Base-by-base conservation (phyloP, 1,140 invertebrate genomes). In the Heliconius eleuchia region DNA sequence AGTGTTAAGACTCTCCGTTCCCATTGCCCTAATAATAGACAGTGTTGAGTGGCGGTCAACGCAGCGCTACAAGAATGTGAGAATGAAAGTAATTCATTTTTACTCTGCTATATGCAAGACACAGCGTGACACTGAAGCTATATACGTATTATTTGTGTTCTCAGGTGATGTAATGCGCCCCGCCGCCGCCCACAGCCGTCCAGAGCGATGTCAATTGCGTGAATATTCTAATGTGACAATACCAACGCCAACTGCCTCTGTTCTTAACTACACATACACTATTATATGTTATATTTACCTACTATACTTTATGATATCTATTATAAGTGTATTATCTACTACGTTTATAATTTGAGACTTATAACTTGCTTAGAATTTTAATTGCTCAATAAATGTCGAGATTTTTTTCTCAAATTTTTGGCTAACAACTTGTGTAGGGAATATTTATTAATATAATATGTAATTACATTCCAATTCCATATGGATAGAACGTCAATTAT, bases 151-250 rank as follows among this genome's bases (percentile, higher is more conserved):
- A 55, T n/a, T 55, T 57, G 0, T 76, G 13, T 39, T 88, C 86
- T 0, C 83, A 90, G 89, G 89, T 90, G 79, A 88, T 91, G 89
- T 90, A 87, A 87, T n/a, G 77, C 78, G 60, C 83, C 79, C 60
- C 76, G 81, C 74, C 79, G 55, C 39, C 70, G n/a, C 39, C 78
- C 77, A 72, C 81, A 85, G 81, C 89, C 89, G 89, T 91, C 88
- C 89, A 88, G 74, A 83, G 88, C 80, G 83, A 85, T 79, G 87
- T 88, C 86, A 87, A 89, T 88, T 82, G 79, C 81, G 73, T 85
- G 80, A 73, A 79, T 80, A 76, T 82, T 80, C 30, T 70, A 80
- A 81, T 78, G 72, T 83, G 86, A 88, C 86, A 88, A 88, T 88
- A 88, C 60, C 60, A 66, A 66, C 60, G 60, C 60, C 30, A 66